Percentiles rank a stretch among this genome's conserved stretches.
These are phyloP conservation scores for Papilio xuthus DNA, from an alignment of 1,140 invertebrate species.

Conservation along the genomic window DNA sequence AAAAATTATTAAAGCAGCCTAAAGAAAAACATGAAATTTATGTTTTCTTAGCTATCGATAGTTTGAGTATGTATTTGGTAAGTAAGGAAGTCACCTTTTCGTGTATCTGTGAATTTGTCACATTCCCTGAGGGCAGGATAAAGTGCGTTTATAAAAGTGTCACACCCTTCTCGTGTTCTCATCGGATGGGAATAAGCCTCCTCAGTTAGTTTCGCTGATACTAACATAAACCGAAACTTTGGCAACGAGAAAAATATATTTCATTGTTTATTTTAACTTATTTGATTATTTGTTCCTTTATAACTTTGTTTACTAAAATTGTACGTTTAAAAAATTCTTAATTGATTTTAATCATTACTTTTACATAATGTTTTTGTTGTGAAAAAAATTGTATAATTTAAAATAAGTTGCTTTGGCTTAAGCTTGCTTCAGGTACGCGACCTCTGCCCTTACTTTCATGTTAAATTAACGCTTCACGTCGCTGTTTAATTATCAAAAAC, in stretches of 20 bases:
- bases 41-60: neutral
- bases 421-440: neutral
- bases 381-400: neutral
- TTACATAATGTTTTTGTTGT: neutral
- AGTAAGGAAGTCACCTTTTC: neutral
- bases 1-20: no score
- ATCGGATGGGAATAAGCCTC: neutral
- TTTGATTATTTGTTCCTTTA: neutral
- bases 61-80: neutral
- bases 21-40: neutral
- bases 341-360: neutral
- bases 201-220: neutral
- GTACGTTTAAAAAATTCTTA: neutral
- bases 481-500: slow-evolving; percentile 9
- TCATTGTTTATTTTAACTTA: no score
- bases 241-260: neutral
- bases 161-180: slow-evolving; percentile 12
- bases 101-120: slow-evolving; percentile 1
- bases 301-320: neutral
- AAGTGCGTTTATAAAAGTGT: slow-evolving; percentile 20
- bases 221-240: neutral
- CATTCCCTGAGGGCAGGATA: neutral
- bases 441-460: neutral
- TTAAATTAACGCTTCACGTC: slow-evolving; percentile 3
- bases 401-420: neutral